Percentiles rank a stretch among this genome's conserved stretches.
These are phyloP conservation scores for Trissolcus japonicus DNA, from an alignment of 2,888 invertebrate genomes.

Conservation along the genomic window DNA sequence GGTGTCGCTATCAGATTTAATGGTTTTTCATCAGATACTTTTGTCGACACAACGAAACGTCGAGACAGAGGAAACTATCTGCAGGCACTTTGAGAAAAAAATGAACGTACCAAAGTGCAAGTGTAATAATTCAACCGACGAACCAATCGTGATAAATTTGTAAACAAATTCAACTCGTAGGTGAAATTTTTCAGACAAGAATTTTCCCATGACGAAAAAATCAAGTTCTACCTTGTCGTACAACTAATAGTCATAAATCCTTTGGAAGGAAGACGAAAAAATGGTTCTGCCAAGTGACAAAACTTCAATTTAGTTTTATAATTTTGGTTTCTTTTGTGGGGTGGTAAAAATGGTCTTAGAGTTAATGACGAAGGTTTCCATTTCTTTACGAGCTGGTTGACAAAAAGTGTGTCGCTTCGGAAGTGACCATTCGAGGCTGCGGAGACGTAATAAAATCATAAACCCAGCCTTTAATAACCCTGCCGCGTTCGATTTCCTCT, in stretches of 20 bases:
- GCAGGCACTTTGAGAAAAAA: too few relatives aligned
- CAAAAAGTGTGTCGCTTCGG: constrained; percentile 22
- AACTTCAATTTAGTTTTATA: too few relatives aligned
- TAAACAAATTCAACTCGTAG: too few relatives aligned
- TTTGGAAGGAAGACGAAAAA: neutral
- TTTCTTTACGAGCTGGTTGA: neutral
- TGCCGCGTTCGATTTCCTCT: constrained; percentile 7
- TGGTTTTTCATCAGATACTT: constrained; percentile 43
- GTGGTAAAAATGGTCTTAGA: neutral
- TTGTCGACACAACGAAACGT: constrained; percentile 25
- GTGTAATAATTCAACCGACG: neutral
- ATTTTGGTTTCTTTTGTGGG: neutral
- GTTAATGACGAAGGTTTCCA: neutral
- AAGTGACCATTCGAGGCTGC: neutral
- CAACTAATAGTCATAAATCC: too few relatives aligned
- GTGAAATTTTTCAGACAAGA: too few relatives aligned
- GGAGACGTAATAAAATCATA: constrained; percentile 18
- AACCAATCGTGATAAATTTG: neutral
- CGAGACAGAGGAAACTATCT: constrained; percentile 20
- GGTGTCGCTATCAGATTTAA: constrained; percentile 42
- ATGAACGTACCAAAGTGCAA: constrained; percentile 16
- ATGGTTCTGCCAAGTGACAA: neutral
- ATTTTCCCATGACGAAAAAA: too few relatives aligned
- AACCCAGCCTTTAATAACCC: constrained; percentile 15
- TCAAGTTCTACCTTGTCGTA: too few relatives aligned